A percentile compares a stretch with the other conserved stretches of the same genome.
Evolutionary conservation across 1,140 invertebrate species (phyloP).

Genomic region (Sminthurinus signatus): DNA sequence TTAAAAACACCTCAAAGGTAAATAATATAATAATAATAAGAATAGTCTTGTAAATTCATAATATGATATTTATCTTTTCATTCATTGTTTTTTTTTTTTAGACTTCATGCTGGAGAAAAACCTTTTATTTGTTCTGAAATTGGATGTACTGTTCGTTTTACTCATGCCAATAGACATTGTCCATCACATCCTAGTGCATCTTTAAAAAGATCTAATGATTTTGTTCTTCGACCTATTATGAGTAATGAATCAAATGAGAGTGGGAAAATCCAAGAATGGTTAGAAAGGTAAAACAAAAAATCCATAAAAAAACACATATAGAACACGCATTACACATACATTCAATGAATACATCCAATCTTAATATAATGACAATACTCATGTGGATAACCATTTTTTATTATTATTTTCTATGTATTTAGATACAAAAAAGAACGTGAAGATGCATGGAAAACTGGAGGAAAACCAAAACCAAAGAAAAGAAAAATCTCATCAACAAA

Average conservation of each 20-base stretch:
- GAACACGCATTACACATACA: not conserved
- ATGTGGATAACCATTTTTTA: too few relatives aligned
- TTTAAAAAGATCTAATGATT: conserved; percentile 53
- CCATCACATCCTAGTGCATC: conserved; percentile 57
- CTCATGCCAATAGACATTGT: conserved; percentile 74
- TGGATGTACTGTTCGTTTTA: conserved; percentile 51
- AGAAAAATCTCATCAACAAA: conserved; percentile 5
- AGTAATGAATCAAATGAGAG: conserved; percentile 51
- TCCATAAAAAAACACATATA: conserved; percentile 30
- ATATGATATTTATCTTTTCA: conserved; percentile 36
- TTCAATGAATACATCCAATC: not conserved
- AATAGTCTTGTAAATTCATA: too few relatives aligned
- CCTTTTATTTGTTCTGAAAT: conserved; percentile 65
- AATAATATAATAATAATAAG: too few relatives aligned
- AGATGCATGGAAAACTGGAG: conserved; percentile 18
- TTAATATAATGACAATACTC: not conserved
- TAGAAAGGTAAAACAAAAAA: conserved; percentile 51
- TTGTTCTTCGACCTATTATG: conserved; percentile 51
- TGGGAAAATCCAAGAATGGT: conserved; percentile 53
- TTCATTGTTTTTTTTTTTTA: too few relatives aligned
- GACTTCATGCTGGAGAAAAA: conserved; percentile 71
- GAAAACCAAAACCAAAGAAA: conserved; percentile 17
- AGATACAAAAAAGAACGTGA: conserved; percentile 34
- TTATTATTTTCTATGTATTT: not conserved
- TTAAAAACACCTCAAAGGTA: conserved; percentile 74